These are phyloP conservation scores for Ictalurus furcatus DNA, from an alignment of 2,113 vertebrate genomes.

Conservation along the genomic window DNA sequence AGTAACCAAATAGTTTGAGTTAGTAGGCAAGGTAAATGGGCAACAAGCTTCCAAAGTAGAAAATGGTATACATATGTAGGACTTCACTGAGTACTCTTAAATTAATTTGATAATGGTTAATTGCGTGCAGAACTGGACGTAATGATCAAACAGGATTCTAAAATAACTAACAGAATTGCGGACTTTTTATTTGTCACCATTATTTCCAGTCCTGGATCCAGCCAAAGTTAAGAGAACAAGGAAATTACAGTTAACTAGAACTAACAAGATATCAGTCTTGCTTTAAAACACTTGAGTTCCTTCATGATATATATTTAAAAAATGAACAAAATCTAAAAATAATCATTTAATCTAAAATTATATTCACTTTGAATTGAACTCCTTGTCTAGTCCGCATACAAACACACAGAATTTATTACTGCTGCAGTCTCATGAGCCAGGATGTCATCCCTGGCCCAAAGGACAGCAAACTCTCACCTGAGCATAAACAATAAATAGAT, in stretches of 20 bases:
- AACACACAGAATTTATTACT: slow-evolving; percentile 42
- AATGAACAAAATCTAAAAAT: not conserved
- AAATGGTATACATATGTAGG: not conserved
- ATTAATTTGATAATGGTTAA: not conserved
- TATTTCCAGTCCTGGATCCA: not conserved
- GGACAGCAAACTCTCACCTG: slow-evolving; percentile 43
- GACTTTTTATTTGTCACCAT: not conserved
- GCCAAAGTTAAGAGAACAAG: not conserved
- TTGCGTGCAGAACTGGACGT: not conserved
- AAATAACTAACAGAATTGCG: not conserved
- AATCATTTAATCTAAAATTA: not conserved
- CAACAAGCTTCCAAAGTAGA: not conserved
- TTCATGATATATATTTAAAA: not conserved
- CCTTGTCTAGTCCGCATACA: not conserved
- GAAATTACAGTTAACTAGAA: not conserved
- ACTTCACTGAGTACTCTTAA: not conserved
- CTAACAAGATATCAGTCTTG: not conserved
- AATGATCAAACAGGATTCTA: not conserved
- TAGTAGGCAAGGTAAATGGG: no score
- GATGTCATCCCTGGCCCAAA: slow-evolving; percentile 36
- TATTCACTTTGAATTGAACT: not conserved
- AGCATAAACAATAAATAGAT: slow-evolving; percentile 50
- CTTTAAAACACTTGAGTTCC: not conserved
- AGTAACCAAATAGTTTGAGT: not conserved
- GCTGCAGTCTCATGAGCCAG: slow-evolving; percentile 32